Percentiles rank a stretch among this genome's conserved stretches.
Conservation (phyloP, 2,797 vertebrate genomes). For the Cossypha caffra region DNA sequence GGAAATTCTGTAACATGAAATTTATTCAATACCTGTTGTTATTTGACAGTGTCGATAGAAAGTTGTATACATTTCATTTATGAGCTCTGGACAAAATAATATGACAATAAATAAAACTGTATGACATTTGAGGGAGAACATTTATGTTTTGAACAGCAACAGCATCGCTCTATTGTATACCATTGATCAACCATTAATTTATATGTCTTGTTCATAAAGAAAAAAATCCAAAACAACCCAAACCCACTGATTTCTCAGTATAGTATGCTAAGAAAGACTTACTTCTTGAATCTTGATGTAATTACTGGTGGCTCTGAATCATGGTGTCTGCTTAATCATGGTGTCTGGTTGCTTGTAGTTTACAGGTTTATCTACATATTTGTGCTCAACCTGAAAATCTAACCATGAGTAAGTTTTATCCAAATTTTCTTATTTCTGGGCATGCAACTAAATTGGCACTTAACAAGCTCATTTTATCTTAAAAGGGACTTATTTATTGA, state of each 20-base stretch:
- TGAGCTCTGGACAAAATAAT: not conserved
- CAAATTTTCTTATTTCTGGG: not conserved
- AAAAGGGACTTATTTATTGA: not conserved
- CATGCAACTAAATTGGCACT: not conserved
- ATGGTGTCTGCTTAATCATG: not conserved
- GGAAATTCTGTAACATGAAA: not conserved
- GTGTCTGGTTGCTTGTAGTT: not conserved
- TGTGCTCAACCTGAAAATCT: not conserved
- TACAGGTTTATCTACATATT: not conserved
- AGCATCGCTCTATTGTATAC: rapidly evolving
- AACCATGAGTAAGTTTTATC: not conserved
- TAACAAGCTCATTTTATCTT: not conserved
- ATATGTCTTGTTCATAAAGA: not conserved
- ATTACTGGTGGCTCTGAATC: not conserved
- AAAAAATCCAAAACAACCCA: no score
- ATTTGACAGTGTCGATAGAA: not conserved
- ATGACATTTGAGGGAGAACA: not conserved
- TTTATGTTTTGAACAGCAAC: not conserved
- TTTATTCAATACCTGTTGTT: not conserved
- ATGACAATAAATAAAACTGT: not conserved
- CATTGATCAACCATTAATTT: not conserved
- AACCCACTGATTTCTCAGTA: not conserved
- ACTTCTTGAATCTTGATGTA: not conserved
- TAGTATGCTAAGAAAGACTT: not conserved
- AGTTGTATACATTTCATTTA: not conserved